Evolutionary conservation across 2,888 invertebrate genomes (phyloP).

Genomic region (Gymnosoma rotundatum): DNA sequence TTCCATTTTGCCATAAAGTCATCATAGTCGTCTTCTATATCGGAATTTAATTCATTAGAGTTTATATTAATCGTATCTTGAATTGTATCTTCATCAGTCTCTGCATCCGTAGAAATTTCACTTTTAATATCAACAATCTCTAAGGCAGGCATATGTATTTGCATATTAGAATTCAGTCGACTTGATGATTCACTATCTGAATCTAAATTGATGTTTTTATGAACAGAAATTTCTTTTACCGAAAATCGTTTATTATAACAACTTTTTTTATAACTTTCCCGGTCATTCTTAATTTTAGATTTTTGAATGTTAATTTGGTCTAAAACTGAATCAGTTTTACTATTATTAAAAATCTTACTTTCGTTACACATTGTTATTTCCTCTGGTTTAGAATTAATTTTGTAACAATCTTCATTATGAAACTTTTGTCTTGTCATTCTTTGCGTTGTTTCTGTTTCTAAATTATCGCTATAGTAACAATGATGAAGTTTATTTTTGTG

Average conservation of each 20-base stretch:
- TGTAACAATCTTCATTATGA: not conserved
- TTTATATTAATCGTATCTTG: not conserved
- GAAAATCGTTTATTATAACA: not conserved
- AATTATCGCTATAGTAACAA: not conserved
- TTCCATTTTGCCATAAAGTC: not conserved
- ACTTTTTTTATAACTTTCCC: not conserved
- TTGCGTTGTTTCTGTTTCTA: too few relatives aligned
- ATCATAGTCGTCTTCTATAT: conserved; percentile 5
- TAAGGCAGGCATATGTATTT: conserved; percentile 44
- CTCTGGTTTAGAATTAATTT: not conserved
- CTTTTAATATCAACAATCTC: conserved; percentile 51
- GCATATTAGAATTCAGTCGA: not conserved
- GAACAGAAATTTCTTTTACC: not conserved
- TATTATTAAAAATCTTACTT: not conserved
- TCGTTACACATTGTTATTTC: not conserved
- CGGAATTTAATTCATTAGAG: not conserved
- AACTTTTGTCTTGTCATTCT: too few relatives aligned
- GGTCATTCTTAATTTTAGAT: not conserved
- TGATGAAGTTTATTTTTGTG: conserved; percentile 22
- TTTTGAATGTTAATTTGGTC: not conserved
- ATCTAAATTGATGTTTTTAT: not conserved
- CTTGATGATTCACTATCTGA: not conserved
- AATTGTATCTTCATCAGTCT: conserved; percentile 14
- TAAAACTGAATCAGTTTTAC: not conserved
- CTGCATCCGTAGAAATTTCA: conserved; percentile 28